Conservation (phyloP, 1,140 invertebrate genomes). For the Laodelphax striatellus region DNA sequence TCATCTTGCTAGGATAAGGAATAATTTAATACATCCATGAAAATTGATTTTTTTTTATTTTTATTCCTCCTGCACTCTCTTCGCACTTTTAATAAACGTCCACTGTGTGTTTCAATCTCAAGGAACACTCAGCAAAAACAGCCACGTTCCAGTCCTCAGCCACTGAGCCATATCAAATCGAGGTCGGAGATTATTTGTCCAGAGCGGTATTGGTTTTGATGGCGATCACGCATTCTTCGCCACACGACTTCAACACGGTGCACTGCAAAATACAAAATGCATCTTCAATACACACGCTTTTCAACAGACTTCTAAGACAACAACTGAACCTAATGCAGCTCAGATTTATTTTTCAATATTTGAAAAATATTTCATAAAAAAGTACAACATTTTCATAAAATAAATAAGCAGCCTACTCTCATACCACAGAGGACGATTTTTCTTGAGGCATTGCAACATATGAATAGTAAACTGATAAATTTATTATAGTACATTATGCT, state of each 20-base stretch:
- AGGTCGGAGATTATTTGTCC: conserved; percentile 62
- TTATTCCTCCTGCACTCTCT: neutral
- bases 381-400: too few relatives aligned
- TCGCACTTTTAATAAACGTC: neutral
- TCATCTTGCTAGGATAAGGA: neutral
- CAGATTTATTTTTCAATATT: too few relatives aligned
- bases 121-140: conserved; percentile 12
- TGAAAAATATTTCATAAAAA: too few relatives aligned
- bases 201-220: conserved; percentile 86
- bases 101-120: conserved; percentile 1
- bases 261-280: conserved; percentile 40
- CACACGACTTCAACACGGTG: conserved; percentile 83
- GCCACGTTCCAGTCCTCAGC: conserved; percentile 10
- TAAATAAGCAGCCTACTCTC: too few relatives aligned
- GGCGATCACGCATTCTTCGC: conserved; percentile 87
- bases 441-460: too few relatives aligned
- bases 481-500: too few relatives aligned
- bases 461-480: too few relatives aligned
- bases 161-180: neutral
- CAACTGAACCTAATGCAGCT: too few relatives aligned
- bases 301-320: too few relatives aligned
- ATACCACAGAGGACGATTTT: too few relatives aligned
- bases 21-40: conserved; percentile 2
- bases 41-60: neutral
- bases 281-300: too few relatives aligned